Percentiles rank a stretch among this genome's conserved stretches.
Conservation (phyloP, 2,113 vertebrate species). For the Poecile atricapillus region DNA sequence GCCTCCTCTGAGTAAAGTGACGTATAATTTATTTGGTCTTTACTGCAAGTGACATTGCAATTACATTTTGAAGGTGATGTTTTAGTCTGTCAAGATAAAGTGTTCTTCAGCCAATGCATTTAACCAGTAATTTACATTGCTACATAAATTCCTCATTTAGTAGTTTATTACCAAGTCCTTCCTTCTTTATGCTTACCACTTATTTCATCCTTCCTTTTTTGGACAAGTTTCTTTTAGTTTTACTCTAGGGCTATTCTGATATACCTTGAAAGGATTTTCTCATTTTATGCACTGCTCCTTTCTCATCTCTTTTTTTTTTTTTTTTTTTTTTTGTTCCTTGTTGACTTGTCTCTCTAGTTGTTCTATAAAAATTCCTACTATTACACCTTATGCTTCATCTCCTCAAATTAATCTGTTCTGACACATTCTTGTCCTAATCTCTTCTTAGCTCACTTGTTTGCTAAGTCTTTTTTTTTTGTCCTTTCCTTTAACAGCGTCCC, state of each 20-base stretch:
- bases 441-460: not conserved
- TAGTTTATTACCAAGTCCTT: not conserved
- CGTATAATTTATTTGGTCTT: not conserved
- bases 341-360: not conserved
- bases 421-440: not conserved
- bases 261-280: not conserved
- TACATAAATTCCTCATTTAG: not conserved
- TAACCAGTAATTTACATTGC: not conserved
- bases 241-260: not conserved
- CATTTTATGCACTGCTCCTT: not conserved
- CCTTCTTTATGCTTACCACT: not conserved
- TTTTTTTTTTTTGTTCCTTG: not conserved
- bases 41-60: not conserved
- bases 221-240: not conserved
- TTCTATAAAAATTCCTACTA: not conserved
- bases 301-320: not conserved
- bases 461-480: not conserved
- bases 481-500: not conserved
- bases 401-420: conserved; percentile 3
- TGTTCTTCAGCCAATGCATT: not conserved
- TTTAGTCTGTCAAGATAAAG: not conserved
- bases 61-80: not conserved
- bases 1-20: not conserved
- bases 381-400: not conserved
- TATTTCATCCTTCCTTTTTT: not conserved